Base-by-base conservation (phyloP, 2,797 vertebrate species). In the Lemur catta region DNA sequence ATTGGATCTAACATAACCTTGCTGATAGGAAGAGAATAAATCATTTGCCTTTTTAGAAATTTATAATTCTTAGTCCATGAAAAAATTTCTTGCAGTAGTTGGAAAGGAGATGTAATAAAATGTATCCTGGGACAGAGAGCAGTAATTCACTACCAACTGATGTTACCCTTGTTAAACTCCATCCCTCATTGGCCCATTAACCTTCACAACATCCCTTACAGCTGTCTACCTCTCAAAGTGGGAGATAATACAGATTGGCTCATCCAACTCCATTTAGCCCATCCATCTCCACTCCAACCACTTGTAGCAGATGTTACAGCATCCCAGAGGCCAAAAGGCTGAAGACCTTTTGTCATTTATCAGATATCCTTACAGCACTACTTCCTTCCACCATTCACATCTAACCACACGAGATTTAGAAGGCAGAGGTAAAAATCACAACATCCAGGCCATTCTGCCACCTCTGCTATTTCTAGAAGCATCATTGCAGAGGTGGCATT, bases 71-170 rank as follows among this genome's bases (percentile, higher is more conserved):
- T 84, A 91, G 50, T 72, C 4, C 33, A 74, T 11, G 20, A 75
- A 71, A 69, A 89, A 85, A 57, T 72, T 61, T 57, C 12, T 72
- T 55, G 1, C 14, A 55, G 24, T 50, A 22, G 33, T 89, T 94
- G 79, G 91, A 86, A 97, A 84, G 55, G 13, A 63, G 24, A 59
- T 81, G 52, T 87, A 84, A 95, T 89, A 91, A 92, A 88, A 84
- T 1, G 6, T 15, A 14, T 89, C 35, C 26, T 81, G 14, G 65
- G 69, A 46, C 57, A 76, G 22, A 90, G 69, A 86, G 50, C 55
- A 59, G 41, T 82, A 82, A 72, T 75, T 93, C 33, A 72, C 50
- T 94, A 48, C 43, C 30, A 89, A 46, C 35, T 61, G 59, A 92
- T 28, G 67, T 80, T n/a, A 18, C n/a, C 52, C 5, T 61, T 57